Percentiles rank a stretch among this genome's conserved stretches.
These are phyloP conservation scores for Drosophila meridiana DNA, from an alignment of 2,888 invertebrate species.

Conservation along the genomic window DNA sequence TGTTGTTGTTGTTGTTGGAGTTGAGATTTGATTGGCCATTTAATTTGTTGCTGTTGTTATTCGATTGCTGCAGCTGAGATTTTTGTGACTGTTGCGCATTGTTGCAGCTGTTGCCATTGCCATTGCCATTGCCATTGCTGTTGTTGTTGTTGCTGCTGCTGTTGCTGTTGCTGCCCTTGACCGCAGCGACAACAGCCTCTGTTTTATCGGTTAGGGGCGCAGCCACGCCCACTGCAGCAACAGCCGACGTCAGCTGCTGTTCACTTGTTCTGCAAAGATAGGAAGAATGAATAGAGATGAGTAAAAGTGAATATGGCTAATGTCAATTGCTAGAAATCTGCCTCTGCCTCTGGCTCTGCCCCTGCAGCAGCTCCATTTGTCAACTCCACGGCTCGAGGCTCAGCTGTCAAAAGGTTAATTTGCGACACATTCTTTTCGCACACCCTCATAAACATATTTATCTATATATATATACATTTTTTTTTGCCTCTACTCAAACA, in stretches of 20 bases:
- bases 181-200: constrained; percentile 28
- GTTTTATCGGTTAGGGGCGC: constrained; percentile 46
- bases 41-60: constrained; percentile 54
- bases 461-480: not conserved
- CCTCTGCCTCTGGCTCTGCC: not conserved
- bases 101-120: constrained; percentile 54
- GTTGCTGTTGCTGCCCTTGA: constrained; percentile 27
- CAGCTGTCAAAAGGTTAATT: constrained; percentile 81
- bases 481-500: constrained; percentile 21
- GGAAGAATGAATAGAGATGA: not conserved
- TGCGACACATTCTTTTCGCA: constrained; percentile 71
- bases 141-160: constrained; percentile 44
- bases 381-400: constrained; percentile 34
- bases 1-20: constrained; percentile 33
- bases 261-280: constrained; percentile 69
- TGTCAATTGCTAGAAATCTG: not conserved
- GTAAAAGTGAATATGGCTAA: not conserved
- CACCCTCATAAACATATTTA: not conserved
- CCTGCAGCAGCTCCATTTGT: constrained; percentile 1
- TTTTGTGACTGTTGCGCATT: constrained; percentile 61
- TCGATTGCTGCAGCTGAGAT: constrained; percentile 63
- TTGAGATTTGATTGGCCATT: constrained; percentile 69
- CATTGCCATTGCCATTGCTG: constrained; percentile 54
- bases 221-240: constrained; percentile 38
- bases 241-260: constrained; percentile 51